phyloP scores from a whole-genome alignment of 2,113 vertebrate genomes.

The Loxodonta africana region DNA sequence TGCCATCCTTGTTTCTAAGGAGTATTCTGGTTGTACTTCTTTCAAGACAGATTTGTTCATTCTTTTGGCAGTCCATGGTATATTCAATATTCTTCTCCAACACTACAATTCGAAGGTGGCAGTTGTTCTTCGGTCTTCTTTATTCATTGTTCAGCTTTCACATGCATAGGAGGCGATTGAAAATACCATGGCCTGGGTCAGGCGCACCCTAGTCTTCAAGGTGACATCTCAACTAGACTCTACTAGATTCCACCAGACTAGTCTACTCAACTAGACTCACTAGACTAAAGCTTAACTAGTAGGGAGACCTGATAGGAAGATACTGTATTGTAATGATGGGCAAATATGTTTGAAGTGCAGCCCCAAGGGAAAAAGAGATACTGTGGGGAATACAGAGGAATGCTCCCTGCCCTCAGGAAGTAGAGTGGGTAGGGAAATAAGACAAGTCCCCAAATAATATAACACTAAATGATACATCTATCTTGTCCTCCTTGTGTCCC shows the following conservation, averaged over 20 bases:
- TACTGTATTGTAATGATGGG: background rate
- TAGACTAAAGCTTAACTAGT: background rate
- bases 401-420: background rate
- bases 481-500: no score
- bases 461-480: background rate
- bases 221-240: background rate
- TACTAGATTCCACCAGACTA: background rate
- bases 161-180: no score
- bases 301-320: background rate
- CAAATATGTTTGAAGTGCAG: background rate
- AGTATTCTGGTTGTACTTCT: no score
- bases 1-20: no score
- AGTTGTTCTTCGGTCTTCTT: no score
- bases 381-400: background rate
- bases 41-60: no score
- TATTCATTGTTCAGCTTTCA: no score
- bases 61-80: no score
- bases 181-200: no score
- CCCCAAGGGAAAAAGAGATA: background rate
- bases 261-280: background rate
- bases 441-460: background rate
- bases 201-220: no score
- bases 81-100: no score
- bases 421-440: background rate
- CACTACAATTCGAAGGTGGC: no score